Evolutionary conservation across 2,888 invertebrate species (phyloP).

Genomic region (Eristalis pertinax): DNA sequence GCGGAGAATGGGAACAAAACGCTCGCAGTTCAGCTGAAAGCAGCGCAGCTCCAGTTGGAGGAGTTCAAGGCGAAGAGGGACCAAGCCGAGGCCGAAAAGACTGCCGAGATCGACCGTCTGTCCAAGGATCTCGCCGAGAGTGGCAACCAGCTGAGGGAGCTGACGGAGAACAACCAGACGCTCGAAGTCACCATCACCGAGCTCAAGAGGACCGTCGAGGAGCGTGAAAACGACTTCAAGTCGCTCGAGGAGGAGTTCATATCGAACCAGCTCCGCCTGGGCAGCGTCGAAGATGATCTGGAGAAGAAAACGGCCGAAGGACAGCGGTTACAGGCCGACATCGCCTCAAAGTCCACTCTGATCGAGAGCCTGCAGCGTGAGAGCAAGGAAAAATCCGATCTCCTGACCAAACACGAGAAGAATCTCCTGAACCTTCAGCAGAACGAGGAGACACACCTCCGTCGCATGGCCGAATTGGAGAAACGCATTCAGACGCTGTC

Average conservation of each 20-base stretch:
- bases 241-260: conserved; percentile 73
- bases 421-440: conserved; percentile 76
- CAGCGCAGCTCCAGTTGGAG: conserved; percentile 81
- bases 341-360: conserved; percentile 71
- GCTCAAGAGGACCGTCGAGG: conserved; percentile 22
- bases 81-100: conserved; percentile 74
- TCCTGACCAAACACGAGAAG: conserved; percentile 77
- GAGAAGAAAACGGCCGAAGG: conserved; percentile 74
- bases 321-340: conserved; percentile 71
- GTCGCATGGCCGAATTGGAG: conserved; percentile 76
- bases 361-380: conserved; percentile 75
- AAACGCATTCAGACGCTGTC: conserved; percentile 75
- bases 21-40: conserved; percentile 75
- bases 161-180: conserved; percentile 67
- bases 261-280: conserved; percentile 73
- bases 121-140: conserved; percentile 47
- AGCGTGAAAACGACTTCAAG: conserved; percentile 70
- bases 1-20: conserved; percentile 65
- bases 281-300: conserved; percentile 74
- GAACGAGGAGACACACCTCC: conserved; percentile 75
- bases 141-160: conserved; percentile 64
- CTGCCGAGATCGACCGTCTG: conserved; percentile 37
- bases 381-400: conserved; percentile 77
- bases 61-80: conserved; percentile 81
- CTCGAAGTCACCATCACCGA: conserved; percentile 70